A percentile compares a stretch with the other conserved stretches of the same genome.
These are phyloP conservation scores for Brachionus plicatilis DNA, from an alignment of 1,140 invertebrate species.

Conservation along the genomic window DNA sequence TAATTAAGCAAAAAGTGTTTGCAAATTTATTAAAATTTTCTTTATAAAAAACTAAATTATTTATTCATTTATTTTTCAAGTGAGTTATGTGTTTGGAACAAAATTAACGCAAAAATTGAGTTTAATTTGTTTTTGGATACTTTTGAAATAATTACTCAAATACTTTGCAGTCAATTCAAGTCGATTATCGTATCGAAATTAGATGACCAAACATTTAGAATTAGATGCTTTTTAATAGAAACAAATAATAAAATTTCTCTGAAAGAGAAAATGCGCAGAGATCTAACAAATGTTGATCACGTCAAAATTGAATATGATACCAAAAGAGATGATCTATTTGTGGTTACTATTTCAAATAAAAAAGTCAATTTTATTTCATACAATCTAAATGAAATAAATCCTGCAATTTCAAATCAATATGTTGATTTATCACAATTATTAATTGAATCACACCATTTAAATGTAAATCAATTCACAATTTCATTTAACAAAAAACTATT, in stretches of 20 bases:
- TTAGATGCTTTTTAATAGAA: neutral
- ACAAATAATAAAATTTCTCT: neutral
- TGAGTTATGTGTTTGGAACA: neutral
- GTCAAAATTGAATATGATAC: neutral
- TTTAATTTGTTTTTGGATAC: neutral
- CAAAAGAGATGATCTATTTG: neutral
- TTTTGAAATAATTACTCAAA: neutral
- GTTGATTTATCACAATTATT: neutral
- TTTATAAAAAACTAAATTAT: no score
- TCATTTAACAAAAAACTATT: neutral
- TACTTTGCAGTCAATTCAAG: neutral
- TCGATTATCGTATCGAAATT: neutral
- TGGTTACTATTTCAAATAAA: neutral
- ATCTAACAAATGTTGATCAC: neutral
- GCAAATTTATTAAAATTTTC: no score
- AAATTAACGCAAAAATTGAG: neutral
- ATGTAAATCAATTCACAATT: neutral
- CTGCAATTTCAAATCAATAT: neutral
- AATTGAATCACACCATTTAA: neutral
- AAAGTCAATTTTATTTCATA: neutral
- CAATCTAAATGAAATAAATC: neutral
- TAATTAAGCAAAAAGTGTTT: no score
- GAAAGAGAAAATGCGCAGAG: neutral
- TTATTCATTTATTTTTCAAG: neutral
- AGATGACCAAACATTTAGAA: neutral